These are phyloP conservation scores for Callorhinus ursinus DNA, from an alignment of 2,113 vertebrate species.

Conservation along the genomic window DNA sequence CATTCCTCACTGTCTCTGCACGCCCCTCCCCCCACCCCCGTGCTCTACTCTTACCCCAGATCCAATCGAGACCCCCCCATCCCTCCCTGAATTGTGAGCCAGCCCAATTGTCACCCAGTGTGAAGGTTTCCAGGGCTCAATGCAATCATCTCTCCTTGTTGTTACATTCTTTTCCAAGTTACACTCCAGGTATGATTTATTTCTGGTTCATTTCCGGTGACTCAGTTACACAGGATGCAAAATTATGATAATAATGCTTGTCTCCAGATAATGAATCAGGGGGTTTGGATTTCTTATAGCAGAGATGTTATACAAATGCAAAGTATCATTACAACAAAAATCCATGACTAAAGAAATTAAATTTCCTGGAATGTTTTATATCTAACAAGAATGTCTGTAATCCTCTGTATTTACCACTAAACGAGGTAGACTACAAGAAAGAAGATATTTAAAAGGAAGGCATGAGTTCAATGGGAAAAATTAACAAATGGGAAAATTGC, in stretches of 20 bases:
- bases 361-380: constrained; percentile 82
- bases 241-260: constrained; percentile 76
- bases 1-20: not conserved
- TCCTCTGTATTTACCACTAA: constrained; percentile 78
- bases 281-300: constrained; percentile 69
- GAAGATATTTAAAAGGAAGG: constrained; percentile 66
- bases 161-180: constrained; percentile 29
- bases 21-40: not conserved
- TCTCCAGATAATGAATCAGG: constrained; percentile 77
- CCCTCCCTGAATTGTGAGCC: not conserved
- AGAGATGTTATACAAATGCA: constrained; percentile 65
- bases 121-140: not conserved
- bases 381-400: constrained; percentile 80
- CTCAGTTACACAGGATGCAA: constrained; percentile 75
- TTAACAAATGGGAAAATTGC: constrained; percentile 76
- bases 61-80: not conserved
- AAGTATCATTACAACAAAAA: constrained; percentile 70
- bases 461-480: constrained; percentile 67
- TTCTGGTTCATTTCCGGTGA: constrained; percentile 77
- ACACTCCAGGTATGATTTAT: constrained; percentile 76
- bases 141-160: not conserved
- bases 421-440: constrained; percentile 74
- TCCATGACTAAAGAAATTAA: constrained; percentile 81
- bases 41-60: not conserved
- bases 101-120: not conserved